phyloP scores from a whole-genome alignment of 2,888 invertebrate genomes.

The Thelaira solivaga region DNA sequence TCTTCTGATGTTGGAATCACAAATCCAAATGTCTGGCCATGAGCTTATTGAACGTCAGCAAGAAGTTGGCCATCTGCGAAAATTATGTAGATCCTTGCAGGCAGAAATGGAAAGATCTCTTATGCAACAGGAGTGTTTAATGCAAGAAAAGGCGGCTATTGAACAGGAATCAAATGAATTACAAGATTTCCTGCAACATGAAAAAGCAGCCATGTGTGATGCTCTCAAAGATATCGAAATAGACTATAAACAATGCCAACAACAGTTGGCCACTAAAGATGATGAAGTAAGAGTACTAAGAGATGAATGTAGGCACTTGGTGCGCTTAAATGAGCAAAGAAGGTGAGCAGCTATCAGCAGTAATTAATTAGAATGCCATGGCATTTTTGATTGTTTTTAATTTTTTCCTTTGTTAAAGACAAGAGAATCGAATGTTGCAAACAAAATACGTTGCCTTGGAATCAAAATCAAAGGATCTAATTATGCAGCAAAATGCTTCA shows the following conservation, averaged over 20 bases:
- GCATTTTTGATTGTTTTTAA: not conserved
- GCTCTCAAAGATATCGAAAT: constrained; percentile 86
- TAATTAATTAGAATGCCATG: too few species aligned
- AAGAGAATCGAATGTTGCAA: constrained; percentile 83
- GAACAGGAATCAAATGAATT: constrained; percentile 89
- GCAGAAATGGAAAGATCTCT: constrained; percentile 83
- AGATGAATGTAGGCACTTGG: constrained; percentile 87
- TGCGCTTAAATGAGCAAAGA: constrained; percentile 88
- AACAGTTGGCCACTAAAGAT: constrained; percentile 78
- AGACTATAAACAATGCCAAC: constrained; percentile 72
- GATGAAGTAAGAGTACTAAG: constrained; percentile 81
- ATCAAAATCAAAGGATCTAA: constrained; percentile 81
- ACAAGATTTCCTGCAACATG: constrained; percentile 92
- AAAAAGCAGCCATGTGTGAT: constrained; percentile 88
- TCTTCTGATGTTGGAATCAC: constrained; percentile 85
- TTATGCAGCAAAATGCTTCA: constrained; percentile 83
- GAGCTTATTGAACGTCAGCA: constrained; percentile 86
- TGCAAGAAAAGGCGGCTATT: constrained; percentile 86
- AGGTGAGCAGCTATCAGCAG: constrained; percentile 78
- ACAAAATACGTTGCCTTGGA: constrained; percentile 82
- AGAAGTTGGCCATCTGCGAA: constrained; percentile 85
- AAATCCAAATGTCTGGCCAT: constrained; percentile 85
- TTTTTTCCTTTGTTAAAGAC: constrained; percentile 74
- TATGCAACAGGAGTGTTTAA: constrained; percentile 82
- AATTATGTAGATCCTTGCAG: constrained; percentile 84